Evolutionary conservation across 1,140 invertebrate species (phyloP), one percentile per base, ranked within the genome.

Genomic region (Drosophila bocqueti): DNA sequence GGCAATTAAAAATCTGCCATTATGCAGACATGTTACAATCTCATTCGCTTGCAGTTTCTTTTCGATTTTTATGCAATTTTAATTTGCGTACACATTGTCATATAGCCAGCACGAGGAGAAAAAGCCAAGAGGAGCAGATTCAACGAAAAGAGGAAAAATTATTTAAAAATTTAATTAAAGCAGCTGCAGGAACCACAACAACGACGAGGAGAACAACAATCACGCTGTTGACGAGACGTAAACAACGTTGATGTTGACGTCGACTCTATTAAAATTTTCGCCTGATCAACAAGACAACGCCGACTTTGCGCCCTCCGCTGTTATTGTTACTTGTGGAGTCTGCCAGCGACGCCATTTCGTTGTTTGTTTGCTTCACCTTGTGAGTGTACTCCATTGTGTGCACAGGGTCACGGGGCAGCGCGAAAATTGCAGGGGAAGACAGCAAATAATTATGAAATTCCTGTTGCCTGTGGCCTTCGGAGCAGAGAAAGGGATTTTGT

Each of bases 161-260:
- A 84, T 90, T 89, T 89, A 72, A 81, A 87, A 89, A 89, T 90
- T 89, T 89, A 84, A 87, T 90, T 81, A 89, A 84, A 81, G 65
- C 81, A 89, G 76, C 83, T 80, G 67, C 71, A 77, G 26, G 38
- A 85, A 57, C 52, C 66, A 43, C 81, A 80, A 71, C 76, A 75
- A 49, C 55, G 29, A 47, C 49, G 34, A 40, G 46, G 43, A 67
- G 59, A 77, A 81, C 55, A 79, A 76, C 76, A 82, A 79, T 82
- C 69, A 76, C 72, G 73, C 61, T 89, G 83, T 83, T 83, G 83
- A 87, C 79, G 83, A 74, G 80, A 89, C 83, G 81, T 81, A 84
- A 87, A 89, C 83, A 87, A 90, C 74, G 65, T 62, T 83, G 68
- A 78, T 90, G 81, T 81, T 84, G 81, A 89, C 77, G 85, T 90